These are phyloP conservation scores for Etia nguti DNA, from an alignment of 2,113 vertebrate species.

Conservation along the genomic window DNA sequence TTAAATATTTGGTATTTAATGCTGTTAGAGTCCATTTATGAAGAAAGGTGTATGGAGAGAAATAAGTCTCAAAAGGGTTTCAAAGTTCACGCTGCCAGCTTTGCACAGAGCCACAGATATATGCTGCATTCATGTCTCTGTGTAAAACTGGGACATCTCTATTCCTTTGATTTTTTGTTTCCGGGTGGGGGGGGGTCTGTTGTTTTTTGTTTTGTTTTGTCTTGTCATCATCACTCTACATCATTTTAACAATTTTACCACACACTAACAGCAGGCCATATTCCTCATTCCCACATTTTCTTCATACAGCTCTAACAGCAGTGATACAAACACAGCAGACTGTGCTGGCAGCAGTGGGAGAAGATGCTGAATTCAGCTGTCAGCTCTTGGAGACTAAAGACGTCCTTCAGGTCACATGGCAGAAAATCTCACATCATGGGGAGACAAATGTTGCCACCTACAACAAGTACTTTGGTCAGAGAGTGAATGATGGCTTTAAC, in stretches of 20 bases:
- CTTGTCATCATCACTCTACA: no score
- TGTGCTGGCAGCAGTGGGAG: neutral
- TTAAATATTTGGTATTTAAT: no score
- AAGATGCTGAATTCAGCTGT: neutral
- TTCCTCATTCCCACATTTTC: neutral
- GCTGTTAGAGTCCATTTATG: no score
- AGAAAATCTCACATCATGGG: neutral
- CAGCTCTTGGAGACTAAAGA: neutral
- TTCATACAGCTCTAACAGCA: neutral
- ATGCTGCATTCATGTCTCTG: neutral
- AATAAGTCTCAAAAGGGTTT: no score
- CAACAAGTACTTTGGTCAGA: neutral
- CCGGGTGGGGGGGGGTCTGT: no score
- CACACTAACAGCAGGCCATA: no score
- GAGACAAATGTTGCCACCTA: neutral
- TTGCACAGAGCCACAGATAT: neutral
- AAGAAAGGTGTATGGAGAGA: no score
- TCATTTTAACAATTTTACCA: no score
- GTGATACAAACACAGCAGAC: neutral
- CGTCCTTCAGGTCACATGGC: slow-evolving; percentile 42
- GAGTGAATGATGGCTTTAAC: neutral
- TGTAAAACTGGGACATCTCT: no score
- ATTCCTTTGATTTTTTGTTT: no score
- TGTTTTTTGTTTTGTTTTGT: no score
- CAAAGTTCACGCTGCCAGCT: no score